These are phyloP conservation scores for Gibbula magus DNA, from an alignment of 2,888 invertebrate genomes.

Conservation along the genomic window DNA sequence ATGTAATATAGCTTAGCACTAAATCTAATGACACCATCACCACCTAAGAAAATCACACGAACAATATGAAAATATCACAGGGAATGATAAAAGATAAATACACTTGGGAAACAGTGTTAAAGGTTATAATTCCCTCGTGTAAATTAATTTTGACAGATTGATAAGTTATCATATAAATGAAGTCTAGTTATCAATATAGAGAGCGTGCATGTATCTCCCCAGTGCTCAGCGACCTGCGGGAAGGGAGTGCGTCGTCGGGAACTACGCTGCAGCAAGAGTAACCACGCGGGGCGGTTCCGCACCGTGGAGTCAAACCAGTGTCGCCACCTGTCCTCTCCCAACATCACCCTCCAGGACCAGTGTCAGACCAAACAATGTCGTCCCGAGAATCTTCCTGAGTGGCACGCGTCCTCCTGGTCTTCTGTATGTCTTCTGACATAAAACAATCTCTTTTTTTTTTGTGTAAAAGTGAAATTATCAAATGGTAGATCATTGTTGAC, in stretches of 20 bases:
- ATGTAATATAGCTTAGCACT: slow-evolving; percentile 33
- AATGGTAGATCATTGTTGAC: too few species aligned
- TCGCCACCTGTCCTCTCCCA: slow-evolving; percentile 36
- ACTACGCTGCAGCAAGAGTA: slow-evolving; percentile 56
- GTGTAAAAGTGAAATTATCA: too few species aligned
- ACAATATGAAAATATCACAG: too few species aligned
- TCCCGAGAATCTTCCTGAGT: slow-evolving; percentile 38
- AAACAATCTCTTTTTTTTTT: too few species aligned
- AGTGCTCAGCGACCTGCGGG: slow-evolving; percentile 67
- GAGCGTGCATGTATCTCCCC: slow-evolving; percentile 19
- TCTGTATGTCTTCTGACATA: slow-evolving; percentile 42
- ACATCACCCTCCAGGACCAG: slow-evolving; percentile 36
- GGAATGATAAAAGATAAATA: too few species aligned
- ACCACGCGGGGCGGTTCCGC: slow-evolving; percentile 50
- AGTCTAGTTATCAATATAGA: too few species aligned
- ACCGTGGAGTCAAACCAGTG: slow-evolving; percentile 43
- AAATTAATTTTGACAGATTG: too few species aligned
- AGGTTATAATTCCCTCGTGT: too few species aligned
- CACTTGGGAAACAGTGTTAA: too few species aligned
- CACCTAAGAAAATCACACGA: too few species aligned
- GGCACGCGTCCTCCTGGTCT: slow-evolving; percentile 58
- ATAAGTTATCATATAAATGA: too few species aligned
- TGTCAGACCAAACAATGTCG: slow-evolving; percentile 46
- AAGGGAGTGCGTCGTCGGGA: slow-evolving; percentile 57
- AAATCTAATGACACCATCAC: too few species aligned